phyloP scores from a whole-genome alignment of 2,797 vertebrate species.

The Ispidina lecontei region DNA sequence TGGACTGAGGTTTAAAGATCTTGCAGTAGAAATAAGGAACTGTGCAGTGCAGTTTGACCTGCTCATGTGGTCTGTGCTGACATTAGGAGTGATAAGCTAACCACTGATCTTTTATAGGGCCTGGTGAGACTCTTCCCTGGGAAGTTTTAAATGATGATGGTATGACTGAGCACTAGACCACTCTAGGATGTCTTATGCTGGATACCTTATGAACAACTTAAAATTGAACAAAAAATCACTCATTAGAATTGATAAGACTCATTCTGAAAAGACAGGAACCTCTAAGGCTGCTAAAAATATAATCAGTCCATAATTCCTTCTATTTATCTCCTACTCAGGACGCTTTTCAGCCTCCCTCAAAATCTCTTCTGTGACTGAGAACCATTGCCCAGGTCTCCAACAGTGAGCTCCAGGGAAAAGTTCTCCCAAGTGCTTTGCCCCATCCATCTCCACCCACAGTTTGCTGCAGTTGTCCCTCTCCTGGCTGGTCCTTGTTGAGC shows the following conservation, averaged over 20 bases:
- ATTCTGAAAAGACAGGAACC: background rate
- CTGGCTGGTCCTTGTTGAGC: background rate
- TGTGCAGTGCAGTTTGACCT: background rate
- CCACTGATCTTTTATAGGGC: background rate
- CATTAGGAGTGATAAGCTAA: background rate
- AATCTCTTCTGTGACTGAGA: background rate
- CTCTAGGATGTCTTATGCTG: background rate
- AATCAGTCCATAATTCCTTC: background rate
- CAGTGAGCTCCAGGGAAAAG: background rate
- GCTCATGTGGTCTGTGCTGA: background rate
- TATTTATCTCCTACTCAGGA: background rate
- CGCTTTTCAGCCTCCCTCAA: background rate
- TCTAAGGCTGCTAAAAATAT: background rate
- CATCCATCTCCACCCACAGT: background rate
- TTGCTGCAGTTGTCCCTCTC: background rate
- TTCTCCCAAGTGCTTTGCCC: background rate
- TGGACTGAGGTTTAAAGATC: background rate
- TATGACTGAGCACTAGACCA: background rate
- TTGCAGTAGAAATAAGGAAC: background rate
- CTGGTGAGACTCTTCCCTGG: background rate
- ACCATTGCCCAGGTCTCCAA: background rate
- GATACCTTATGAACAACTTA: background rate
- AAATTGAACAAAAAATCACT: background rate
- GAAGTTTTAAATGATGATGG: background rate
- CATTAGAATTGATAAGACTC: background rate